Conservation (phyloP, 2,113 vertebrate genomes). For the Chloebia gouldiae region DNA sequence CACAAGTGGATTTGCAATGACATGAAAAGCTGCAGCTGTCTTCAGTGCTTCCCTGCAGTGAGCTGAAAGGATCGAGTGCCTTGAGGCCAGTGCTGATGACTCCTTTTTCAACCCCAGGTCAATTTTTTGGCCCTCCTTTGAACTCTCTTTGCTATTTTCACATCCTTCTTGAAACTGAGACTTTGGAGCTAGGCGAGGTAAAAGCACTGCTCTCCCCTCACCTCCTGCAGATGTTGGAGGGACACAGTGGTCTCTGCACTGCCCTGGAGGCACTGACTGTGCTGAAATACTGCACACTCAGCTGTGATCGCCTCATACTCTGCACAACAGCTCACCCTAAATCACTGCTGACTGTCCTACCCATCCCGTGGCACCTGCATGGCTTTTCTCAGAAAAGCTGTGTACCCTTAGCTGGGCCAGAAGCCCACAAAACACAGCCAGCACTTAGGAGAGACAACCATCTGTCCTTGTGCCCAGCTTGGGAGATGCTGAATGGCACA, state of each 20-base stretch:
- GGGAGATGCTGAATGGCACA: background rate
- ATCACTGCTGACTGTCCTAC: background rate
- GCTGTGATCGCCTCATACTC: background rate
- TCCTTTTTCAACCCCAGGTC: background rate
- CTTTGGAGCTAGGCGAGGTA: background rate
- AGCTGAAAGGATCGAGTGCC: background rate
- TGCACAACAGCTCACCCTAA: background rate
- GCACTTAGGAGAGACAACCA: background rate
- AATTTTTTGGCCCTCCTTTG: constrained; percentile 9
- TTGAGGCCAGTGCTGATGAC: background rate
- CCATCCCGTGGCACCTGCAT: background rate
- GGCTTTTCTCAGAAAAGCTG: background rate
- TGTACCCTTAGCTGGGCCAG: background rate
- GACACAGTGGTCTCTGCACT: accelerated
- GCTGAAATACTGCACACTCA: background rate
- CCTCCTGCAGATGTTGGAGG: background rate
- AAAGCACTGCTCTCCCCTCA: background rate
- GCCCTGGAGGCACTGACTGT: background rate
- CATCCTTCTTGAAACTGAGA: background rate
- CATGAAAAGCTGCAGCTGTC: constrained; percentile 8
- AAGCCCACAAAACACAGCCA: background rate
- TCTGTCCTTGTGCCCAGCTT: background rate
- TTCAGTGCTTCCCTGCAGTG: constrained; percentile 4
- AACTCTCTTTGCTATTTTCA: constrained; percentile 27
- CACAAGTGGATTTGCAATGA: background rate